Conservation (phyloP, 64 coral and sea anemone species). For the Exaiptasia diaphana region DNA sequence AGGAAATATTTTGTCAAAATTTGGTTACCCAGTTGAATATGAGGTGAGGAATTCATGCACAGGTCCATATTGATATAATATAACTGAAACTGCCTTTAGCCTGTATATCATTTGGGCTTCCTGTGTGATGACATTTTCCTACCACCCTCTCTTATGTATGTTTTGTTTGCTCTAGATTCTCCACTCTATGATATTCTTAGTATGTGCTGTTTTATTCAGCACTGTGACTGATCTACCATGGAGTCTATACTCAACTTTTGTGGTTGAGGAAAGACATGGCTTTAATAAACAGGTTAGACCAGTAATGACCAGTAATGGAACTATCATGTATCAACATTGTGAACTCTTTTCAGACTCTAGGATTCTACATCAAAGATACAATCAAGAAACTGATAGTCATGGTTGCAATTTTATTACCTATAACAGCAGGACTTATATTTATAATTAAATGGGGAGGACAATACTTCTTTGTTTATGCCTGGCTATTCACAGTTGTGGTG, state of each 20-base stretch:
- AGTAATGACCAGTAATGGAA: not conserved
- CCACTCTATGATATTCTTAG: constrained; percentile 71
- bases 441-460: constrained; percentile 99
- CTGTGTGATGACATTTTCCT: not conserved
- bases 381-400: constrained; percentile 83
- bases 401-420: constrained; percentile 70
- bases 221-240: constrained; percentile 85
- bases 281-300: constrained; percentile 93
- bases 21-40: constrained; percentile 83
- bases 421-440: constrained; percentile 67
- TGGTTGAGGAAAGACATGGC: constrained; percentile 95
- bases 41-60: constrained; percentile 54
- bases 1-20: constrained; percentile 53
- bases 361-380: constrained; percentile 87
- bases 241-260: constrained; percentile 91
- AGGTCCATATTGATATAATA: no score
- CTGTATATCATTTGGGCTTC: not conserved
- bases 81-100: not conserved
- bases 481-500: constrained; percentile 79
- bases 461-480: constrained; percentile 94
- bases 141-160: not conserved
- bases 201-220: constrained; percentile 60
- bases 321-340: not conserved
- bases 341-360: constrained; percentile 62
- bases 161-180: constrained; percentile 24